These are phyloP conservation scores for Bujurquina vittata DNA, from an alignment of 2,113 vertebrate species.

Conservation along the genomic window DNA sequence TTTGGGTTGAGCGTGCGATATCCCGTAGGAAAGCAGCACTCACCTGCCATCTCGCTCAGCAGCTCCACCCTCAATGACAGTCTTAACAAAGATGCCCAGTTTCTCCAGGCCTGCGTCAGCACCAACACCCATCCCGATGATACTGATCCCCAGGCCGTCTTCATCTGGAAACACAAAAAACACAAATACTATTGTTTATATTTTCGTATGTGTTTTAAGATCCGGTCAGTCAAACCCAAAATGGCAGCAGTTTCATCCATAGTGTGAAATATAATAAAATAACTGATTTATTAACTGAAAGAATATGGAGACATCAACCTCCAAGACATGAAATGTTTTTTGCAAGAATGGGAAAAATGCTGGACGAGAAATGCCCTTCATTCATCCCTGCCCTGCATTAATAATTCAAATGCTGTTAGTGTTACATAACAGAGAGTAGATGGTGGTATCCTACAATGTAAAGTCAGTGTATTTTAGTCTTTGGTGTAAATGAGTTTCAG, in stretches of 20 bases:
- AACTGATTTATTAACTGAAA: slow-evolving; percentile 43
- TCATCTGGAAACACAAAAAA: slow-evolving; percentile 84
- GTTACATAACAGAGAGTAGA: slow-evolving; percentile 55
- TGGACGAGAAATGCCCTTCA: slow-evolving; percentile 38
- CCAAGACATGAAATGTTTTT: not conserved
- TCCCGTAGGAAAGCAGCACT: slow-evolving; percentile 4
- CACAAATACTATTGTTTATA: not conserved
- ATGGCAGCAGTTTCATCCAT: not conserved
- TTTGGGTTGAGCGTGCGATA: not conserved
- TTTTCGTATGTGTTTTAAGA: not conserved
- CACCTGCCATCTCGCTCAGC: slow-evolving; percentile 95
- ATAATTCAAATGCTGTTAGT: slow-evolving; percentile 51
- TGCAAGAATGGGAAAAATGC: slow-evolving; percentile 16
- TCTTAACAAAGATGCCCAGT: slow-evolving; percentile 98
- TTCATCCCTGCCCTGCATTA: slow-evolving; percentile 28
- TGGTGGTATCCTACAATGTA: slow-evolving; percentile 32
- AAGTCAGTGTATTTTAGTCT: slow-evolving; percentile 39
- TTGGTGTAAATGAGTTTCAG: slow-evolving; percentile 2
- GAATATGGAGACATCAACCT: not conserved
- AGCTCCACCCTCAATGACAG: slow-evolving; percentile 94
- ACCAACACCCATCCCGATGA: slow-evolving; percentile 99
- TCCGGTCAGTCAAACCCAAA: not conserved
- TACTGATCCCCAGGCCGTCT: slow-evolving; percentile 96
- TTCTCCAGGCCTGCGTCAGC: slow-evolving; percentile 97
- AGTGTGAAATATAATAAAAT: not conserved